Base-by-base conservation (phyloP, 2,888 invertebrate species). In the Horisme vitalbata region DNA sequence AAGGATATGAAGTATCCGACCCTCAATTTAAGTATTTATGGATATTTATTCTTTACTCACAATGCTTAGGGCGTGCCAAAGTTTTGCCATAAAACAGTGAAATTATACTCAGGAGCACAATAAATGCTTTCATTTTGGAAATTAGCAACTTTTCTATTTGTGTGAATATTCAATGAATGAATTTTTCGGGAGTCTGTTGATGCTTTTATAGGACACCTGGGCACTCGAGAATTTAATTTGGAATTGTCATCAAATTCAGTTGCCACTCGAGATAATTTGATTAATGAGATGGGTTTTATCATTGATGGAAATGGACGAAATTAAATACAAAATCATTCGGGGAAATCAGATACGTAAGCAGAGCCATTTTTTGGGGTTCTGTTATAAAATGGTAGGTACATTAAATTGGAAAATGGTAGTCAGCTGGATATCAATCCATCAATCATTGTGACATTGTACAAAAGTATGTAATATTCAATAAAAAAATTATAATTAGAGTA, bases 71-170 rank as follows among this genome's bases (percentile, higher is more conserved):
- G 39, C 62, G 57, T 27, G 53, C 52, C 47, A 73, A 67, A 62
- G 58, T 66, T 68, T 72, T 75, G 39, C 69, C 65, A 57, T 71
- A 75, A 53, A 66, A 71, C 46, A 76, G 34, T 12, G 67, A 63
- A 59, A 77, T 57, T 15, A 74, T 46, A 61, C 67, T 61, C 58
- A 66, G 65, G 45, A 75, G 53, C 20, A 71, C 61, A 38, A 75
- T 57, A 54, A 75, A 65, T 39, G 57, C 62, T 60, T 75, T 80
- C 79, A 80, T 79, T 68, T 64, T 65, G 26, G 26, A 43, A 61
- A 61, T 47, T 61, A 52, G 38, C 43, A 43, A 34, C 39, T 59
- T 59, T 59, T 48, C 52, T 56, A 36, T 56, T 43, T 45, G 27
- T 51, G 41, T 28, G 21, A 59, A 57, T 61, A 55, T 52, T 55